These are phyloP conservation scores for Acanthosepion esculentum DNA, from an alignment of 2,888 invertebrate species.

Conservation along the genomic window DNA sequence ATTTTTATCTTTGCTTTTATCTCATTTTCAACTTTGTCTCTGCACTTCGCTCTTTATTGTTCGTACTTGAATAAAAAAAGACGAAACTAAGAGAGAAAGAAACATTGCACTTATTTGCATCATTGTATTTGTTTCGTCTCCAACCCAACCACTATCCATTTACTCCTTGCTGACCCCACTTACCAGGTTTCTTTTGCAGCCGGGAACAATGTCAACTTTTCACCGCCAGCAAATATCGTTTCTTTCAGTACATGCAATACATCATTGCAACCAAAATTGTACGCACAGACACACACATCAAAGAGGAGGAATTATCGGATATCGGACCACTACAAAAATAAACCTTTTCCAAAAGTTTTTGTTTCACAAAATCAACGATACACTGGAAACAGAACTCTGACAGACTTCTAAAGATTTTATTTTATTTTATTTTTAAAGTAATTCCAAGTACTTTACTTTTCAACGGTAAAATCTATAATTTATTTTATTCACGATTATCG, in stretches of 20 bases:
- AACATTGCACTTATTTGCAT: neutral
- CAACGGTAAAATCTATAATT: too few species aligned
- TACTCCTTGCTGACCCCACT: neutral
- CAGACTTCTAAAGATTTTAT: too few species aligned
- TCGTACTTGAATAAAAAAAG: neutral
- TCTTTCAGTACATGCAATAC: neutral
- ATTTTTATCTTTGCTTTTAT: neutral
- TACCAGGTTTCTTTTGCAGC: neutral
- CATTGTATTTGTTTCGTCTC: neutral
- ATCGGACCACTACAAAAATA: neutral
- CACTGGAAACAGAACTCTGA: neutral
- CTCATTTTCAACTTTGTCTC: neutral
- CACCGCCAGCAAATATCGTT: neutral
- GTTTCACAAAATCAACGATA: neutral
- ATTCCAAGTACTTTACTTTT: too few species aligned
- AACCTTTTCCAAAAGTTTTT: neutral
- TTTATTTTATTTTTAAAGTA: too few species aligned
- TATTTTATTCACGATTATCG: too few species aligned
- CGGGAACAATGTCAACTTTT: slow-evolving; percentile 21
- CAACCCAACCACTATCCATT: neutral
- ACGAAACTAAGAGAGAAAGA: neutral
- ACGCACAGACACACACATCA: neutral
- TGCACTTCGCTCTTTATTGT: neutral
- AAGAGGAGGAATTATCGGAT: neutral
- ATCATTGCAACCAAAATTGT: neutral